Conservation (phyloP, 2,113 vertebrate species). For the Tiliqua scincoides region DNA sequence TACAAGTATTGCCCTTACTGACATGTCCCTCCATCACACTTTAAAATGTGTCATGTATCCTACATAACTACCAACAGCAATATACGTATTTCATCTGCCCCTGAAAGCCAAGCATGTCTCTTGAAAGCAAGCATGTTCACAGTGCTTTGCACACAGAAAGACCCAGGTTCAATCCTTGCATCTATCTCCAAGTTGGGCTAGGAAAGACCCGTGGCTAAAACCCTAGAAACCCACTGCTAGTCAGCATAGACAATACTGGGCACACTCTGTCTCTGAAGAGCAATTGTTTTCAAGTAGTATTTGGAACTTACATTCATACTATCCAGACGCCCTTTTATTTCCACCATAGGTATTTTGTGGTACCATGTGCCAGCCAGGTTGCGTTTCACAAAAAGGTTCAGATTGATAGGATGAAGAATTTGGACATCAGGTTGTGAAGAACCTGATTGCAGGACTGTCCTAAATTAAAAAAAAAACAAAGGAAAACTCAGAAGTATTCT, state of each 20-base stretch:
- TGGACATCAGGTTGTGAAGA: constrained; percentile 78
- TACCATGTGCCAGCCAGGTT: constrained; percentile 93
- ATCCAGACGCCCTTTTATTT: constrained; percentile 86
- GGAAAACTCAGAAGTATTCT: neutral
- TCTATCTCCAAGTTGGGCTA: too few species aligned
- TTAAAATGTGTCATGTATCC: neutral
- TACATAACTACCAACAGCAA: neutral
- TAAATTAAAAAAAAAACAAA: constrained; percentile 44
- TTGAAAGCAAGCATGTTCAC: too few species aligned
- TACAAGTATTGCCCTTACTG: neutral
- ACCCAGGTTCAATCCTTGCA: too few species aligned
- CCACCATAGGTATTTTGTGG: constrained; percentile 83
- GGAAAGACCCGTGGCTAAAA: too few species aligned
- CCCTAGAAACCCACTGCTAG: too few species aligned
- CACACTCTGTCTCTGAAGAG: neutral
- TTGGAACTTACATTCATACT: constrained; percentile 83
- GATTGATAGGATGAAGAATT: constrained; percentile 91
- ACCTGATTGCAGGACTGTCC: constrained; percentile 74
- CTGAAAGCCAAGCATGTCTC: neutral
- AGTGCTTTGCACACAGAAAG: too few species aligned
- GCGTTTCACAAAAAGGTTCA: constrained; percentile 85
- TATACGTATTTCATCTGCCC: neutral
- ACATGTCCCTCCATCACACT: neutral
- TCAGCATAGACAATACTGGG: too few species aligned
- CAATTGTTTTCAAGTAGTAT: too few species aligned